Conservation (phyloP, 2,888 invertebrate genomes). For the Bimastos eiseni region DNA sequence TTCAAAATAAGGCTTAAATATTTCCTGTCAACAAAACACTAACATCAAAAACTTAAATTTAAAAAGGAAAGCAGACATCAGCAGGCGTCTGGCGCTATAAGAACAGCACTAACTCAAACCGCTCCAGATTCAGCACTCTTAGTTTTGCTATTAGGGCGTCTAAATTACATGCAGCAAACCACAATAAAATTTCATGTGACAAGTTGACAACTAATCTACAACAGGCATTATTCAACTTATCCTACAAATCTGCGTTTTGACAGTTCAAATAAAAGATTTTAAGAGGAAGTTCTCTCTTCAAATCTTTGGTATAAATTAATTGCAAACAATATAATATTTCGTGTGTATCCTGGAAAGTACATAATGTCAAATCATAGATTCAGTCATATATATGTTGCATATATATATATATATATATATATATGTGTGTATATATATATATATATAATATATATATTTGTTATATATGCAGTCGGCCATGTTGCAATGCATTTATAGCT, state of each 20-base stretch:
- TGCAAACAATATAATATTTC: background rate
- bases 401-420: no score
- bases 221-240: background rate
- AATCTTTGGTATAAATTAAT: no score
- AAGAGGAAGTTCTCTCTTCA: no score
- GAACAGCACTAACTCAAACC: background rate
- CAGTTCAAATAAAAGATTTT: no score
- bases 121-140: no score
- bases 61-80: no score
- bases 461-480: no score
- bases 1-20: constrained; percentile 1
- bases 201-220: background rate
- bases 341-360: background rate
- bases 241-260: no score
- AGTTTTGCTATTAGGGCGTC: background rate
- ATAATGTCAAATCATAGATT: background rate
- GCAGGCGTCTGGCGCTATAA: no score
- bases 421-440: no score
- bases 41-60: constrained; percentile 9
- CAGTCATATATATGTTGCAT: no score
- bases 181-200: background rate
- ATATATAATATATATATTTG: no score
- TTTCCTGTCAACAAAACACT: background rate
- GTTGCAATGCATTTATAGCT: background rate
- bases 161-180: background rate